A percentile compares a stretch with the other conserved stretches of the same genome.
Conservation (phyloP, 2,888 invertebrate species). For the Cryptophagus acutangulus region DNA sequence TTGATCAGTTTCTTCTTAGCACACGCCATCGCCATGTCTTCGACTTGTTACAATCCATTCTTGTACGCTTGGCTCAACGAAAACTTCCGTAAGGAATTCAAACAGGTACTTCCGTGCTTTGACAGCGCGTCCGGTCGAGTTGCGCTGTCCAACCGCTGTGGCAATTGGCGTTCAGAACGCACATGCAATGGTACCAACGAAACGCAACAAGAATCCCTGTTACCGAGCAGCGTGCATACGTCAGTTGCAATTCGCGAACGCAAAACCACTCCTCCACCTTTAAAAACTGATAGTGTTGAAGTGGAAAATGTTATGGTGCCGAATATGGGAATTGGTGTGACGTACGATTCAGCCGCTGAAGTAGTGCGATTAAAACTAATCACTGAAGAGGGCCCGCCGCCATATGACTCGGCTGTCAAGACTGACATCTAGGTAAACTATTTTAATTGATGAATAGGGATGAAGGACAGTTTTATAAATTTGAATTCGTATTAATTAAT, state of each 20-base stretch:
- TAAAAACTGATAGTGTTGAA: slow-evolving; percentile 54
- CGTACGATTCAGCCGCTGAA: slow-evolving; percentile 46
- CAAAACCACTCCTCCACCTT: slow-evolving; percentile 35
- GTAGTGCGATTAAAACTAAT: slow-evolving; percentile 47
- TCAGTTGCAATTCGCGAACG: slow-evolving; percentile 51
- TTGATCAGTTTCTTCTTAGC: slow-evolving; percentile 84
- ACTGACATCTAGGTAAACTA: slow-evolving; percentile 7
- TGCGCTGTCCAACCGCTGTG: slow-evolving; percentile 42
- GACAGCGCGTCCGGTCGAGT: slow-evolving; percentile 41
- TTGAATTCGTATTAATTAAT: no score
- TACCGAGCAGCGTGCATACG: slow-evolving; percentile 52
- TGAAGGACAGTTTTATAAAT: no score
- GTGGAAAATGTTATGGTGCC: slow-evolving; percentile 46
- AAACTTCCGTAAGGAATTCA: slow-evolving; percentile 87
- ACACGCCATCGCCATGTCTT: slow-evolving; percentile 88
- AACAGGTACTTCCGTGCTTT: slow-evolving; percentile 61
- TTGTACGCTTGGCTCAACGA: slow-evolving; percentile 95
- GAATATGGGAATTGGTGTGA: slow-evolving; percentile 31
- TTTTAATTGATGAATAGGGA: no score
- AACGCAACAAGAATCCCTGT: slow-evolving; percentile 56
- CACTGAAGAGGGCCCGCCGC: slow-evolving; percentile 45
- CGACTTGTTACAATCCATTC: slow-evolving; percentile 91
- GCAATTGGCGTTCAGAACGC: slow-evolving; percentile 61
- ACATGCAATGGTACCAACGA: slow-evolving; percentile 73
- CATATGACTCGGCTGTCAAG: slow-evolving; percentile 31